A percentile compares a stretch with the other conserved stretches of the same genome.
Evolutionary conservation across 2,888 invertebrate species (phyloP).

Genomic region (Ditula angustiorana): DNA sequence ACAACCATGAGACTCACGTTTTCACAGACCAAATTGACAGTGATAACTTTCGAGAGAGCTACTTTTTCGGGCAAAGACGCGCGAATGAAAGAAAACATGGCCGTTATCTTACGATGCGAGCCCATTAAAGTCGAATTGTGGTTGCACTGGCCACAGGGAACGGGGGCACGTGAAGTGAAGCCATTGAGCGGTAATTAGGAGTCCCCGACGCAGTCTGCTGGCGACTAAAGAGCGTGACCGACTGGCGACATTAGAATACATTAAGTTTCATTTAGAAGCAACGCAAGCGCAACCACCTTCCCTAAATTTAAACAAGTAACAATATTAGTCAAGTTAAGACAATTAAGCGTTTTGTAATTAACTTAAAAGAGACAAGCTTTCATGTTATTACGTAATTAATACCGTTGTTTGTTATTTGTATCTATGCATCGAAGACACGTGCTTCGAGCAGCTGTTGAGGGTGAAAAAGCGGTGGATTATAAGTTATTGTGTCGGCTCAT

Average conservation of each 20-base stretch:
- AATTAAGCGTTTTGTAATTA: conserved; percentile 70
- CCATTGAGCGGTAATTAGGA: conserved; percentile 48
- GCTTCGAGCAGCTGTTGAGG: conserved; percentile 62
- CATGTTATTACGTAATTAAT: conserved; percentile 67
- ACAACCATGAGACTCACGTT: conserved; percentile 50
- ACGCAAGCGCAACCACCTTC: conserved; percentile 53
- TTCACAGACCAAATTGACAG: conserved; percentile 48
- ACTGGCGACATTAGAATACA: conserved; percentile 60
- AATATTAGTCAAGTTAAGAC: conserved; percentile 54
- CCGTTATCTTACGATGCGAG: conserved; percentile 55
- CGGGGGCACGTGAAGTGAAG: conserved; percentile 52
- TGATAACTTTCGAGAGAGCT: conserved; percentile 58
- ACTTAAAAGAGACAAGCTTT: conserved; percentile 62
- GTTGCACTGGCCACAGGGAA: conserved; percentile 53
- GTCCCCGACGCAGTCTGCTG: conserved; percentile 49
- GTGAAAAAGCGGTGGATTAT: conserved; percentile 64
- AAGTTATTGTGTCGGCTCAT: conserved; percentile 59
- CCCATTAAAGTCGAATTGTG: conserved; percentile 51
- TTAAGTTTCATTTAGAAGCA: conserved; percentile 57
- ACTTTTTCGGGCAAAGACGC: conserved; percentile 62
- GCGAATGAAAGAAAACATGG: conserved; percentile 51
- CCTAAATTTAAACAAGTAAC: conserved; percentile 62
- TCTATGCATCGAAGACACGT: conserved; percentile 49
- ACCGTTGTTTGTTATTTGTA: conserved; percentile 38
- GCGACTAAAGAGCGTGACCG: conserved; percentile 59